Base-by-base conservation (phyloP, 37 sponge, comb jelly and placozoan genomes). In the Spongilla lacustris region DNA sequence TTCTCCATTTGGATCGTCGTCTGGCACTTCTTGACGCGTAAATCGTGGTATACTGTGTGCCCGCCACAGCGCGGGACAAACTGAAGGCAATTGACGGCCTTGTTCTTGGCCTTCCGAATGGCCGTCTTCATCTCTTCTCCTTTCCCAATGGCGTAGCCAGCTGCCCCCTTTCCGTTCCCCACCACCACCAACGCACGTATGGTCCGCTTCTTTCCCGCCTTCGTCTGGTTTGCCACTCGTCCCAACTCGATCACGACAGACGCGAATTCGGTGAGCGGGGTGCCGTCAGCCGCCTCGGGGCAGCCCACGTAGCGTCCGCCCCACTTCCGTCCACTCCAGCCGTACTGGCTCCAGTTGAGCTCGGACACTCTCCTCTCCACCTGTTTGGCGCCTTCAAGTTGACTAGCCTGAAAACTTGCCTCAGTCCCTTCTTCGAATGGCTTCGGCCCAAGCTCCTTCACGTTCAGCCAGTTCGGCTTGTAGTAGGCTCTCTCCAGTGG, bases 41-140 rank as follows among this genome's bases (percentile, higher is more conserved):
- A 69, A 68, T 93, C 86, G 50, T 97, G 98, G 68, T 87, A 97
- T 14, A 95, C 94, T 0, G 98, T 97, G 74, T 93, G 91, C 11
- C 77, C 94, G 31, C 91, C 91, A 79, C 90, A 97, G 67, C 91
- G 68, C 27, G 91, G 92, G 29, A 97, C 78, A 46, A 70, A 85
- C 24, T 89, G 83, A 4, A 97, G 92, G 25, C 78, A 29, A 23
- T 84, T 81, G 2, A 87, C 87, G 0, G 98, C 98, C 67, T 80
- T 92, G 79, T 95, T 95, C 75, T 92, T 93, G 25, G 98, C 98
- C 88, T 84, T 91, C 69, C 92, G 78, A 30, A 94, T 91, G 35
- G 93, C 89, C 36, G 82, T 66, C 32, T 67, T 76, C 17, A 66
- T 48, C 23, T 84, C 85, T 11, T 91, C 77, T 1, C 79, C 89